Percentiles rank a stretch among this genome's conserved stretches.
phyloP scores from a whole-genome alignment of 2,888 invertebrate genomes.

The Merodon equestris region DNA sequence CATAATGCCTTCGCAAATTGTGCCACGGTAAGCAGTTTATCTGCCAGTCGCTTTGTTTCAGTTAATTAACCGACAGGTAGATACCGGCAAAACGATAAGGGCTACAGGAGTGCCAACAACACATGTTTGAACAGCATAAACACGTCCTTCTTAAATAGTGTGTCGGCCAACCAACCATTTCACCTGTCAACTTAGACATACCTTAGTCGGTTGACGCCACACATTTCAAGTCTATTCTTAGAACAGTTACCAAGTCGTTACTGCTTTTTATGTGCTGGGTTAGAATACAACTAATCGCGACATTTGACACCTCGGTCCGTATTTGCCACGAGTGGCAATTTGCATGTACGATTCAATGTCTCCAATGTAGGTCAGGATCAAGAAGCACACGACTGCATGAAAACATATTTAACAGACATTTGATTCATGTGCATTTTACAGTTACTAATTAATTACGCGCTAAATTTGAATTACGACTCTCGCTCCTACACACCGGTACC shows the following conservation, averaged over 20 bases:
- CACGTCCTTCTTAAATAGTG: conserved; percentile 37
- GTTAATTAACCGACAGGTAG: conserved; percentile 28
- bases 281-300: conserved; percentile 51
- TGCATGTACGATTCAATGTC: conserved; percentile 41
- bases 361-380: conserved; percentile 57
- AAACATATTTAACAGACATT: not conserved
- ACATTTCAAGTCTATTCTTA: conserved; percentile 42
- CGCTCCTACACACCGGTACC: conserved; percentile 21
- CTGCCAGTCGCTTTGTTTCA: conserved; percentile 24
- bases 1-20: not conserved
- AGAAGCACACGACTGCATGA: not conserved
- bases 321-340: conserved; percentile 28
- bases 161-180: conserved; percentile 10
- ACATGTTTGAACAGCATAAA: conserved; percentile 5
- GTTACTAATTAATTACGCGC: conserved; percentile 64
- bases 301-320: conserved; percentile 45
- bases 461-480: conserved; percentile 58
- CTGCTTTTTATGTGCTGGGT: conserved; percentile 33
- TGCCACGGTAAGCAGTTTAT: conserved; percentile 33
- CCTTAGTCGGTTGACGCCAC: conserved; percentile 24
- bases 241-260: conserved; percentile 37
- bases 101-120: conserved; percentile 12
- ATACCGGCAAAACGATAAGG: not conserved
- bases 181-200: conserved; percentile 37
- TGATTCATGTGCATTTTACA: conserved; percentile 29